Base-by-base conservation (phyloP, 2,888 invertebrate genomes). In the Xanthorhoe spadicearia region DNA sequence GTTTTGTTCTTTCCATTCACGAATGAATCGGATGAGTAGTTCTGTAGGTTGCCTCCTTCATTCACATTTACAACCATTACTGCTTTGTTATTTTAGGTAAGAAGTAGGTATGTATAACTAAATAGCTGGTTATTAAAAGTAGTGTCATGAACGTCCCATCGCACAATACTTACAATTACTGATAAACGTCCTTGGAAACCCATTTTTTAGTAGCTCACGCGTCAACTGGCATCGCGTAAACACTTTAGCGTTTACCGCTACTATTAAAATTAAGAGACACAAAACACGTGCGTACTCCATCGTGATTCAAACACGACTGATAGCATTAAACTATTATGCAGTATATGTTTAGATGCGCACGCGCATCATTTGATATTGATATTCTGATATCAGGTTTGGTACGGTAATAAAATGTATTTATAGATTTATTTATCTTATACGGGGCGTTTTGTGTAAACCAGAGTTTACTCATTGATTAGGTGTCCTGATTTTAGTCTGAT, bases 141-240 rank as follows among this genome's bases (percentile, higher is more conserved):
- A 13, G 38, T 10, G 10, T 43, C 38, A 43, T 13, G 5, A 43
- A 13, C 38, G 13, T 13, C 35, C 10, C 35, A 9, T 38, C 38
- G 13, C 38, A 43, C 13, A 43, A 43, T 43, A 94, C 95, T 95
- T 86, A 96, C 96, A 96, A 83, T 96, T 95, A 80, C 96, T 96
- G 61, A 96, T 88, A 78, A 95, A 95, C 46, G 94, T 95, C 83
- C 95, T 94, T 71, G 95, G 94, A 77, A 96, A 95, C 74, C 94
- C 94, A 73, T 94, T 94, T 72, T 94, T 94, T 71, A 95, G 78
- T 59, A 96, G 85, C 81, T 96, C 96, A 67, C 95, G 93, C 15
- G 95, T 95, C 63, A 96, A 91, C 65, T 96, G 95, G 80, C 96
- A 97, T 86, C 95, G 88, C 1, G 95, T 94, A 74, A 94, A 94